These are phyloP conservation scores for Glaucopsyche alexis DNA, from an alignment of 2,888 invertebrate genomes.

Conservation along the genomic window DNA sequence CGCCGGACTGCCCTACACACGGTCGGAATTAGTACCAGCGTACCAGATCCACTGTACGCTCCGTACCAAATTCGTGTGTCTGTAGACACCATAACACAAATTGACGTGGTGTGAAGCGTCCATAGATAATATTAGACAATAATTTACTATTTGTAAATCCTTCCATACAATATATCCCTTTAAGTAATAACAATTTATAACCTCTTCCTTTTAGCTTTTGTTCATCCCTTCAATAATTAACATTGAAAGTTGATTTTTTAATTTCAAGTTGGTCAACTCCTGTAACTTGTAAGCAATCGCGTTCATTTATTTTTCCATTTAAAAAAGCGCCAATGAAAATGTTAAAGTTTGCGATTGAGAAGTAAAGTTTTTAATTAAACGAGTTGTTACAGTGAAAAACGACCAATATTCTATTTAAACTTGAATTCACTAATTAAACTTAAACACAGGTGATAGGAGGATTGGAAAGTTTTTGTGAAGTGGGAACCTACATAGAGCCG, in stretches of 20 bases:
- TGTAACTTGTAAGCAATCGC: constrained; percentile 12
- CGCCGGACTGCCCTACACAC: too few species aligned
- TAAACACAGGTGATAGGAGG: background rate
- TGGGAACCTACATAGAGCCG: background rate
- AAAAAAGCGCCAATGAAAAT: constrained; percentile 9
- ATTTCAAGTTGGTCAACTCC: background rate
- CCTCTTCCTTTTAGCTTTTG: too few species aligned
- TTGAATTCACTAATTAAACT: constrained; percentile 6
- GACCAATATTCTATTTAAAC: background rate
- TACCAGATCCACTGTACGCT: too few species aligned
- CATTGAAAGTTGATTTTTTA: background rate
- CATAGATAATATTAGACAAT: too few species aligned
- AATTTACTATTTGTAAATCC: too few species aligned
- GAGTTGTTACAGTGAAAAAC: constrained; percentile 18
- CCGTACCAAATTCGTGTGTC: too few species aligned
- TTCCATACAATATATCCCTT: too few species aligned
- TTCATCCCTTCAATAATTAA: background rate
- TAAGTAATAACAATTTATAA: too few species aligned
- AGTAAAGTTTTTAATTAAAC: constrained; percentile 23
- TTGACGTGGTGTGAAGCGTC: too few species aligned
- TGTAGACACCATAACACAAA: too few species aligned
- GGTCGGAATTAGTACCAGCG: too few species aligned
- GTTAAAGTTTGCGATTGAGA: constrained; percentile 13
- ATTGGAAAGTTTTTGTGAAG: background rate
- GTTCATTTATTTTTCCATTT: background rate